These are phyloP conservation scores for Phycodurus eques DNA, from an alignment of 2,113 vertebrate species.

Conservation along the genomic window DNA sequence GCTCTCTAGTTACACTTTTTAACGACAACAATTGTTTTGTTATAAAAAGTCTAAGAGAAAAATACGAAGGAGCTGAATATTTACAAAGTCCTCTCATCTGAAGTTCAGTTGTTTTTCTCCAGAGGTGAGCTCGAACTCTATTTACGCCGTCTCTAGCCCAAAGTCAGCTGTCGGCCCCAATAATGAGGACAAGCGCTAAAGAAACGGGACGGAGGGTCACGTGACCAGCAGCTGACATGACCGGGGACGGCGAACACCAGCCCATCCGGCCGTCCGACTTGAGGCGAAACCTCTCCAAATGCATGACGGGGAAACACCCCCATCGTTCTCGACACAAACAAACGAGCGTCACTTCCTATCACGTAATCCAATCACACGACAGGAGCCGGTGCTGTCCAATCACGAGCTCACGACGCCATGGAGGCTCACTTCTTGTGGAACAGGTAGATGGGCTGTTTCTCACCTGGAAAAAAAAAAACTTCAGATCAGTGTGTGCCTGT, in stretches of 20 bases:
- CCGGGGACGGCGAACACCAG: not conserved
- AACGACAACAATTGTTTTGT: not conserved
- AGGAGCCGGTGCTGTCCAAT: not conserved
- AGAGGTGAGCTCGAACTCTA: not conserved
- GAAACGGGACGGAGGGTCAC: not conserved
- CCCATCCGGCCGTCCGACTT: not conserved
- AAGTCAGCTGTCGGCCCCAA: not conserved
- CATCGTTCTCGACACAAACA: not conserved
- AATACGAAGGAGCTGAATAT: not conserved
- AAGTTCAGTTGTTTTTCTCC: not conserved
- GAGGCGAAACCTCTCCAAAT: not conserved
- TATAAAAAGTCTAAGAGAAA: not conserved
- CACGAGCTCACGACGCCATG: conserved; percentile 27
- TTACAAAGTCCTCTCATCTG: not conserved
- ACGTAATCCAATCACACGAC: no score
- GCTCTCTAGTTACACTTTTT: not conserved
- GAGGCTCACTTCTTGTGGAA: conserved; percentile 77
- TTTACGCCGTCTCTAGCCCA: not conserved
- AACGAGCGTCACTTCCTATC: conserved; percentile 19
- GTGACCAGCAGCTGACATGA: not conserved
- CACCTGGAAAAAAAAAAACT: conserved; percentile 58
- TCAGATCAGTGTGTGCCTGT: not conserved
- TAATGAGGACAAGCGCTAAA: no score
- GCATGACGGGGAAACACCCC: not conserved
- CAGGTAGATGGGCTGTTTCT: conserved; percentile 78